A percentile compares a stretch with the other conserved stretches of the same genome.
These are phyloP conservation scores for Achroia grisella DNA, from an alignment of 1,140 invertebrate genomes.

Conservation along the genomic window DNA sequence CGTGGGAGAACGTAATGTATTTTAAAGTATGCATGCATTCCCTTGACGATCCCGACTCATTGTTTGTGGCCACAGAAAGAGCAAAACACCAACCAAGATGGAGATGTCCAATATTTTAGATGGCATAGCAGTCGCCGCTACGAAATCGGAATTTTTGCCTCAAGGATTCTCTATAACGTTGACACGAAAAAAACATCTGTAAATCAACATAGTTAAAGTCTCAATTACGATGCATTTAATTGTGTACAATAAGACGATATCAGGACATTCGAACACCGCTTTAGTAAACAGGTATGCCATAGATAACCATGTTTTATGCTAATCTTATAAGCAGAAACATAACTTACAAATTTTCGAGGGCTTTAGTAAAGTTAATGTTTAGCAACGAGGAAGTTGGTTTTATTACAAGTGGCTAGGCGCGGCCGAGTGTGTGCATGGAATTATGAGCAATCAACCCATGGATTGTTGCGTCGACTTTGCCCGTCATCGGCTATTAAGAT, in stretches of 20 bases:
- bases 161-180: constrained; percentile 36
- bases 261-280: constrained; percentile 48
- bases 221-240: constrained; percentile 20
- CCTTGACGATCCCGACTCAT: constrained; percentile 63
- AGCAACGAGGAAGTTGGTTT: constrained; percentile 29
- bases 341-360: constrained; percentile 64
- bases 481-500: constrained; percentile 70
- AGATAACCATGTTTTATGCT: constrained; percentile 67
- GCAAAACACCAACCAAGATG: constrained; percentile 65
- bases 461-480: constrained; percentile 67
- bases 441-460: constrained; percentile 63
- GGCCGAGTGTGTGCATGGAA: constrained; percentile 34
- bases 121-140: constrained; percentile 68
- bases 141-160: constrained; percentile 61
- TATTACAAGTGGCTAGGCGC: constrained; percentile 22
- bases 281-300: constrained; percentile 62
- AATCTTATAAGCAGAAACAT: constrained; percentile 61
- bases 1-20: constrained; percentile 27
- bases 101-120: constrained; percentile 73
- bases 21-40: constrained; percentile 64
- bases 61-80: constrained; percentile 64
- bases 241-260: constrained; percentile 35
- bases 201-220: constrained; percentile 27
- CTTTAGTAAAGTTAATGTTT: constrained; percentile 24
- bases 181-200: constrained; percentile 33